A percentile compares a stretch with the other conserved stretches of the same genome.
Conservation (phyloP, 2,797 vertebrate species). For the Taenioides sp. region DNA sequence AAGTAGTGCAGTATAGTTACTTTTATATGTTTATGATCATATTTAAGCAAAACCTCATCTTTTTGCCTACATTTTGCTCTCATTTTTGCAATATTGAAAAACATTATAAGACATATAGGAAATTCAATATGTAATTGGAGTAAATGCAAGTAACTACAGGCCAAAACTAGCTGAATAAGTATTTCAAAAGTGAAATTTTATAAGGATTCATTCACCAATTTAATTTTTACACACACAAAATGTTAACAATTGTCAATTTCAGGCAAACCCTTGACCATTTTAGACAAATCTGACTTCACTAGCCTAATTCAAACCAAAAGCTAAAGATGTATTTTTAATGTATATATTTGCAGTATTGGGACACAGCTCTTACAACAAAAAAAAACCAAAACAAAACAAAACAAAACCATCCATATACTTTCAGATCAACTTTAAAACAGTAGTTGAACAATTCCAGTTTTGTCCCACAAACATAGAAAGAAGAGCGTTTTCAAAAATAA, state of each 20-base stretch:
- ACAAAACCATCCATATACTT: neutral
- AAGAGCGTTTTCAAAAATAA: neutral
- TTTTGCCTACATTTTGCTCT: neutral
- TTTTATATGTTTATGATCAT: neutral
- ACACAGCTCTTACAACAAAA: slow-evolving; percentile 3
- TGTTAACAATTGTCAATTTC: too few relatives aligned
- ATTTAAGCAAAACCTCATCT: neutral
- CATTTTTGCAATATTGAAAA: neutral
- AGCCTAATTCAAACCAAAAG: neutral
- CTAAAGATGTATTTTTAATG: neutral
- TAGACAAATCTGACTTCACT: neutral
- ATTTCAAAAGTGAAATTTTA: neutral
- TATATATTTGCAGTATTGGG: neutral
- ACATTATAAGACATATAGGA: neutral
- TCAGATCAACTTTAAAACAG: neutral
- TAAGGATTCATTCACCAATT: too few relatives aligned
- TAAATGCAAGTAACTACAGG: too few relatives aligned
- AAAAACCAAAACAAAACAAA: neutral
- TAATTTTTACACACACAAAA: too few relatives aligned
- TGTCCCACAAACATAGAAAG: slow-evolving; percentile 17
- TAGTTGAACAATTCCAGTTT: slow-evolving; percentile 24
- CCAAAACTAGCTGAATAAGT: neutral
- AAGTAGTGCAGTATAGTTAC: neutral
- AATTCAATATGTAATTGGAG: neutral
- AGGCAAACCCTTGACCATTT: neutral